A percentile compares a stretch with the other conserved stretches of the same genome.
These are phyloP conservation scores for Ploceus nigricollis DNA, from an alignment of 2,113 vertebrate genomes.

Conservation along the genomic window DNA sequence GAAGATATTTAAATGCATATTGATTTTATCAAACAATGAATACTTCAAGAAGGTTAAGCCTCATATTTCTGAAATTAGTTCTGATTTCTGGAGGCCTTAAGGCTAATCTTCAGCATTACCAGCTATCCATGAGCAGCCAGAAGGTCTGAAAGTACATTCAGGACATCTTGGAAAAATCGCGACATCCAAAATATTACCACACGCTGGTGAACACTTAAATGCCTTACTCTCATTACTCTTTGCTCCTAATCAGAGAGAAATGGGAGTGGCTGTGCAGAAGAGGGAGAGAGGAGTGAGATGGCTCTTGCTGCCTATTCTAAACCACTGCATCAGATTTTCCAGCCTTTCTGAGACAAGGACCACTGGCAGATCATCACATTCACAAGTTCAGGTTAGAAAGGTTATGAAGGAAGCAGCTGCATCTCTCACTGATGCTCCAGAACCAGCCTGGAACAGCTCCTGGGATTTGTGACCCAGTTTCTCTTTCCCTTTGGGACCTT, in stretches of 20 bases:
- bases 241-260: neutral
- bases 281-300: neutral
- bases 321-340: neutral
- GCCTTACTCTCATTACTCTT: neutral
- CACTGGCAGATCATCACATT: neutral
- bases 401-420: neutral
- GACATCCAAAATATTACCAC: neutral
- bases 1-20: neutral
- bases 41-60: neutral
- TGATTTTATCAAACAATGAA: conserved; percentile 10
- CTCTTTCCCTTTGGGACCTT: neutral
- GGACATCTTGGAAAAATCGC: neutral
- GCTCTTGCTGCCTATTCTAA: too few species aligned
- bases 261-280: neutral
- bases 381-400: neutral
- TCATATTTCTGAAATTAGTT: neutral
- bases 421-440: neutral
- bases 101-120: neutral
- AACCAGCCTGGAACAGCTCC: neutral
- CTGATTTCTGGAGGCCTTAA: neutral
- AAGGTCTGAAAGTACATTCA: neutral
- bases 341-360: neutral
- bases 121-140: neutral
- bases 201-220: neutral
- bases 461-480: neutral